These are phyloP conservation scores for Prinia subflava DNA, from an alignment of 2,113 vertebrate genomes.

Conservation along the genomic window DNA sequence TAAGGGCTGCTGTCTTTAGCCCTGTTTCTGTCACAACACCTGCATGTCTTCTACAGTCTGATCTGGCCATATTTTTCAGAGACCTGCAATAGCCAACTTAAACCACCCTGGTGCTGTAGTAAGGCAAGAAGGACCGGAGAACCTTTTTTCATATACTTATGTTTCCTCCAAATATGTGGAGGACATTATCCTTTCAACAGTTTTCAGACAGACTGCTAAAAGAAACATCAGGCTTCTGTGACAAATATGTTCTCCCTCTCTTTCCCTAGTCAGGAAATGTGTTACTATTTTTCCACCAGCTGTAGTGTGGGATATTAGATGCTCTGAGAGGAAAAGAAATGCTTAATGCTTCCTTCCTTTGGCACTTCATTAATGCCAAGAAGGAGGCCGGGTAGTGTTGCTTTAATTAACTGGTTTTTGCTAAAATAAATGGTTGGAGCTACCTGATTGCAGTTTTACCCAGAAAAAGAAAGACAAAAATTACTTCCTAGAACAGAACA, in stretches of 20 bases:
- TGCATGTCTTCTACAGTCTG: neutral
- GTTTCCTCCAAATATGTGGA: neutral
- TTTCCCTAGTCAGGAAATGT: neutral
- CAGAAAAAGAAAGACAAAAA: slow-evolving; percentile 2
- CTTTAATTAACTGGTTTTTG: slow-evolving; percentile 24
- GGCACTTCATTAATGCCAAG: slow-evolving; percentile 36
- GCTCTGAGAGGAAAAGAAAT: slow-evolving; percentile 24
- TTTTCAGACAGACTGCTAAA: neutral
- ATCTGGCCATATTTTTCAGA: neutral
- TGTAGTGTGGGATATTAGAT: slow-evolving; percentile 4
- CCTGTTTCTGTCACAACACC: neutral
- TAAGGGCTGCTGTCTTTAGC: neutral
- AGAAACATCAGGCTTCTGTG: neutral
- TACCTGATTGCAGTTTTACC: neutral
- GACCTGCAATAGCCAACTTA: neutral
- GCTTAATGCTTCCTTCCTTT: slow-evolving; percentile 28
- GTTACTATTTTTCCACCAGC: neutral
- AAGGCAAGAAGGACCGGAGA: neutral
- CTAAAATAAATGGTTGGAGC: neutral
- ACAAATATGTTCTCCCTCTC: neutral
- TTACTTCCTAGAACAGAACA: slow-evolving; percentile 3
- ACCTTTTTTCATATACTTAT: neutral
- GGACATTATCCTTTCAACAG: slow-evolving; percentile 18
- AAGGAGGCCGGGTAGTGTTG: neutral
- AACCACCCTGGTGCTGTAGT: neutral